Percentiles rank a stretch among this genome's conserved stretches.
Evolutionary conservation across 2,888 invertebrate genomes (phyloP).

Genomic region (Nomada goodeniana): DNA sequence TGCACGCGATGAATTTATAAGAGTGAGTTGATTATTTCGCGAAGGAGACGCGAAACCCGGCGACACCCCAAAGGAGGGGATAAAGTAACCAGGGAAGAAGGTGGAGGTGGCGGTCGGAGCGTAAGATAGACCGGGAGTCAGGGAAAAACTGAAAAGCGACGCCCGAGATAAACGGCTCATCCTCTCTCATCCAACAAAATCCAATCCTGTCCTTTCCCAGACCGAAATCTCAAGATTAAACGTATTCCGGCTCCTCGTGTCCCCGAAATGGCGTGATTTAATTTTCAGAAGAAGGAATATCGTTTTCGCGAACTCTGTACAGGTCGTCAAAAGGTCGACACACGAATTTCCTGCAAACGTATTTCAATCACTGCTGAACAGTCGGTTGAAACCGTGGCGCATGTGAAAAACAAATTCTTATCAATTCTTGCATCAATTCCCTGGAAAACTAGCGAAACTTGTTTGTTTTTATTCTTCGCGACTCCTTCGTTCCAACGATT

Average conservation of each 20-base stretch:
- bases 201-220: constrained; percentile 77
- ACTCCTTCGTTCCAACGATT: constrained; percentile 1
- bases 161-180: constrained; percentile 83
- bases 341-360: no score
- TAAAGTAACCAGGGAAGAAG: constrained; percentile 76
- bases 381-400: no score
- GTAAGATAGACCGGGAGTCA: constrained; percentile 59
- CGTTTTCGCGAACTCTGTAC: not conserved
- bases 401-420: no score
- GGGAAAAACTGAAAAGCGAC: constrained; percentile 82
- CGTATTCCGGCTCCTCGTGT: constrained; percentile 68
- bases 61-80: constrained; percentile 76
- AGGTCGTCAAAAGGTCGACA: not conserved
- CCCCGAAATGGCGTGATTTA: not conserved
- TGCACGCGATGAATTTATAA: constrained; percentile 71
- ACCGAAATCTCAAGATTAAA: constrained; percentile 79
- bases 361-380: no score
- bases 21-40: constrained; percentile 81
- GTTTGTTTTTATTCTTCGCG: not conserved
- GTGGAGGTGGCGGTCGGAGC: constrained; percentile 58
- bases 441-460: not conserved
- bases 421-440: no score
- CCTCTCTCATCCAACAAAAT: constrained; percentile 78
- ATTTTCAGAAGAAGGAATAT: constrained; percentile 5
- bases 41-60: constrained; percentile 70